Base-by-base conservation (phyloP, 2,113 vertebrate species). In the Colius striatus region DNA sequence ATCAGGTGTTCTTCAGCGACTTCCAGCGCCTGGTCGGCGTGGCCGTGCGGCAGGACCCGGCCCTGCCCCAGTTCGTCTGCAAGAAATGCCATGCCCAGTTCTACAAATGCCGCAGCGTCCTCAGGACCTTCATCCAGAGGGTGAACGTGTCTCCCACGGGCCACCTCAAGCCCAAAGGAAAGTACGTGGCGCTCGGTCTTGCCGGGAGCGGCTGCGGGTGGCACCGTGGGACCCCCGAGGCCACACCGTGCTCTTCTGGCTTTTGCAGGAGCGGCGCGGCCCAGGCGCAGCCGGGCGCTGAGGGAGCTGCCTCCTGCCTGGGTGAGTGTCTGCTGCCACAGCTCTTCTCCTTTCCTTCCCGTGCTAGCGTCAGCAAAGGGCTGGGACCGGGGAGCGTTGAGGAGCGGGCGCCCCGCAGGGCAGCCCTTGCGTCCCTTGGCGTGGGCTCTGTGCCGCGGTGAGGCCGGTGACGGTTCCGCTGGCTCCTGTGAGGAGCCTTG, bases 81-180 rank as follows among this genome's bases (percentile, higher is more conserved):
- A 99, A 99, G 98, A 99, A 98, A 95, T 99, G 99, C 96, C 98
- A 99, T 27, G 80, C 98, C 38, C 99, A 99, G 97, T 99, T 99
- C 97, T 99, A 99, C 90, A 99, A 99, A 90, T 99, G 99, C 97
- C 98, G 98, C 96, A 97, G 98, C 88, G 96, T 99, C 86, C 98
- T 99, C 95, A 95, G 97, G 65, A 90, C 98, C 4, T 99, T 99
- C 65, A 98, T 99, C 84, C 99, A 99, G 97, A 97, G 98, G 67
- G 99, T 99, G 72, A 99, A 99, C 20, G 92, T 97, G 5, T 98
- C 98, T 3, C 98, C 99, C 3, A 75, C 95, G 0, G 94, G 96
- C 38, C 97, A 83, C 6, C 47, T 94, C 19, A 97, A 97, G 90
- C 32, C 97, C 1, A 97, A 96, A 76, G 94, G 96, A 93, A 97